Base-by-base conservation (phyloP, 2,113 vertebrate genomes). In the Megalops atlanticus region DNA sequence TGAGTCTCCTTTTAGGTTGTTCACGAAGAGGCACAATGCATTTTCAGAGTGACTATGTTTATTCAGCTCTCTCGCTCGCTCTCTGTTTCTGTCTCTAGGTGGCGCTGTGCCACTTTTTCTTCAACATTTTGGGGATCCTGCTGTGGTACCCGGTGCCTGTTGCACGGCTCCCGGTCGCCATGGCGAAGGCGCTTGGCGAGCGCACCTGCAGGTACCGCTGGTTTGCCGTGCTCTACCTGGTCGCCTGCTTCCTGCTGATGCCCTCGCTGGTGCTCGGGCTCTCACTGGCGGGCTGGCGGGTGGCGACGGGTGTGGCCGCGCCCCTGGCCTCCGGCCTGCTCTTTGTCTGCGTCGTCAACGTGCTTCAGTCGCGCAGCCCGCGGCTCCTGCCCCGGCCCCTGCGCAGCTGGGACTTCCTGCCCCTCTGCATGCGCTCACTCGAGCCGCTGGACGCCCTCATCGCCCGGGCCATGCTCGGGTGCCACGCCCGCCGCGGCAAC, bases 61-160 rank as follows among this genome's bases (percentile, higher is more conserved):
- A 24, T 3, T 10, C 0, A 15, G 18, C 52, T 82, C 1, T 52
- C 39, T 68, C 24, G 24, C 0, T 79, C 40, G 10, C 0, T 8
- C 38, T 2, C 2, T 74, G 10, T 74, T 70, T 24, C 40, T 31
- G 8, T 8, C 82, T 64, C 16, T 87, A 96, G 96, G 95, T 96
- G 0, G 95, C 96, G 21, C 92, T 97, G 79, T 96, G 96, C 84
- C 96, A 97, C 86, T 96, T 97, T 86, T 96, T 96, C 93, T 97
- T 97, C 91, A 97, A 97, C 81, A 93, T 96, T 82, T 92, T 95
- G 0, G 96, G 96, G 45, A 97, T 97, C 87, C 72, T 97, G 81
- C 91, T 97, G 79, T 97, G 95, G 95, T 97, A 96, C 82, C 96
- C 96, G 0, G 76, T 96, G 75, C 96, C 96, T 45, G 90, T 91